phyloP scores from a whole-genome alignment of 2,113 vertebrate genomes.

The Carettochelys insculpta region DNA sequence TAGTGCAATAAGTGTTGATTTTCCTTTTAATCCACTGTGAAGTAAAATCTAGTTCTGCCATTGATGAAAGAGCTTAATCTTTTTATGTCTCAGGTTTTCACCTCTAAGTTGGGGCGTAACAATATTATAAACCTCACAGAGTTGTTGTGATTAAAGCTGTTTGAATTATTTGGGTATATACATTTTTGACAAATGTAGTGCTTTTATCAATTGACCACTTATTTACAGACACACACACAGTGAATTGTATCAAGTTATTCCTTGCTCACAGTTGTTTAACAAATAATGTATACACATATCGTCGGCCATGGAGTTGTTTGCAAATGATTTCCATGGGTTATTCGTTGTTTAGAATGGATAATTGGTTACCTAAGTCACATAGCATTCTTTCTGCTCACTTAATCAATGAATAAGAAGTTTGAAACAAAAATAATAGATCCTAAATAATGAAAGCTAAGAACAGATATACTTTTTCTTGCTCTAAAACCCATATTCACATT shows the following conservation, averaged over 20 bases:
- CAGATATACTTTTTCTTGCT: neutral
- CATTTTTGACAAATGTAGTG: neutral
- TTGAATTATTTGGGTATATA: slow-evolving; percentile 19
- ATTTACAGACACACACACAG: slow-evolving; percentile 44
- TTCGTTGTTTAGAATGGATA: neutral
- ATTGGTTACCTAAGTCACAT: neutral
- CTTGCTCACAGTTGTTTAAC: slow-evolving; percentile 43
- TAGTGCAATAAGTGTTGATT: neutral
- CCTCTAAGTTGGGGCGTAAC: neutral
- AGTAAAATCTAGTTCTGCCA: neutral
- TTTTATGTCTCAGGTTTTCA: neutral
- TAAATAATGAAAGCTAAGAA: neutral
- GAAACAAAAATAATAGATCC: neutral
- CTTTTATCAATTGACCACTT: slow-evolving; percentile 25
- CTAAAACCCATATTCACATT: neutral
- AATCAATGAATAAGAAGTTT: neutral
- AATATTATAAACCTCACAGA: neutral
- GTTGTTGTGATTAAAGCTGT: neutral
- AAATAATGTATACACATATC: slow-evolving; percentile 27
- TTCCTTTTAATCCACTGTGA: neutral
- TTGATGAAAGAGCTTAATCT: neutral
- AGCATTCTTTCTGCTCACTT: neutral
- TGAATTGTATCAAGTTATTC: slow-evolving; percentile 18
- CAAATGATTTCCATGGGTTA: neutral
- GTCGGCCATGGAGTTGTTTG: neutral